A percentile compares a stretch with the other conserved stretches of the same genome.
These are phyloP conservation scores for Lycocerus yunnanus DNA, from an alignment of 2,888 invertebrate species.

Conservation along the genomic window DNA sequence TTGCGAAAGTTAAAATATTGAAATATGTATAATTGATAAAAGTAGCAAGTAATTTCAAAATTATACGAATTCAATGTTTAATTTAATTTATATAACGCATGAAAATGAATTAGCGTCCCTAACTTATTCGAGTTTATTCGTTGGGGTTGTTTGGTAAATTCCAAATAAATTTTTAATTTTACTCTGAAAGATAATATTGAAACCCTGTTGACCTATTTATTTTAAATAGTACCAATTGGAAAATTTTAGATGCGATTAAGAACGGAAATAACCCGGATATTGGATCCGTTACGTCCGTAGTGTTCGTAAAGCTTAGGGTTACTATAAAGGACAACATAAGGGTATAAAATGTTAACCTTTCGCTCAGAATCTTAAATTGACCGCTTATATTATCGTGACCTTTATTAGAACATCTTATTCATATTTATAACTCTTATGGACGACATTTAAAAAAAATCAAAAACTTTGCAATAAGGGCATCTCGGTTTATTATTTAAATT, in stretches of 20 bases:
- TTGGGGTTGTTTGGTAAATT: neutral
- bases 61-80: neutral
- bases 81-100: neutral
- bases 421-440: neutral
- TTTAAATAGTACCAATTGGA: conserved; percentile 3
- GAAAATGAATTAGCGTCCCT: neutral
- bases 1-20: neutral
- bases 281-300: conserved; percentile 17
- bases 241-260: conserved; percentile 22
- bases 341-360: conserved; percentile 22
- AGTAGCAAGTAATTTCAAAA: neutral
- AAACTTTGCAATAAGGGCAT: neutral
- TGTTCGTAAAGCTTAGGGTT: conserved; percentile 8
- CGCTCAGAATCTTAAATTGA: conserved; percentile 14
- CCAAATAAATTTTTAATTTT: neutral
- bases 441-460: neutral
- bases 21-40: neutral
- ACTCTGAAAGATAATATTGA: neutral
- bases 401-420: conserved; percentile 7
- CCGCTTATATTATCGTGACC: conserved; percentile 14
- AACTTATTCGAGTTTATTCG: neutral
- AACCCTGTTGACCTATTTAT: neutral
- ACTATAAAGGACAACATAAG: conserved; percentile 13
- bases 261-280: conserved; percentile 27
- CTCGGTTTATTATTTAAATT: neutral